These are phyloP conservation scores for Deroptyus accipitrinus DNA, from an alignment of 2,113 vertebrate genomes.

Conservation along the genomic window DNA sequence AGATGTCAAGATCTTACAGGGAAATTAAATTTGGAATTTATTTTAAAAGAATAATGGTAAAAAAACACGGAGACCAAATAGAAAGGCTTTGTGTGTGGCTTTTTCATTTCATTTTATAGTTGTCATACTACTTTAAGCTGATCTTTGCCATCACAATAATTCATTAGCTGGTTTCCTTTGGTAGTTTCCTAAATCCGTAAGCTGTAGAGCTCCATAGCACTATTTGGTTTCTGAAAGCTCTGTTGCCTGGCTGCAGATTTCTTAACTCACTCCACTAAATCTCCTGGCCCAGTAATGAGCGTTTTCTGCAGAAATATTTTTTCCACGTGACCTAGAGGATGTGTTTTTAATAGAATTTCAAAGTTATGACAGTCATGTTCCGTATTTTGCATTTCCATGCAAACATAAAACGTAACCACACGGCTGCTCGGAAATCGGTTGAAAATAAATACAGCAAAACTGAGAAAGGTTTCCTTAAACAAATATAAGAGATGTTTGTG, in stretches of 20 bases:
- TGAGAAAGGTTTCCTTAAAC: slow-evolving; percentile 26
- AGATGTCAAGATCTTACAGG: slow-evolving; percentile 26
- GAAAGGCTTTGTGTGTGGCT: slow-evolving; percentile 13
- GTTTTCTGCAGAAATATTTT: slow-evolving; percentile 37
- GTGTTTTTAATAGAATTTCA: slow-evolving; percentile 24
- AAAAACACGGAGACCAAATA: neutral
- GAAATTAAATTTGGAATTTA: slow-evolving; percentile 42
- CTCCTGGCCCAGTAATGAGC: slow-evolving; percentile 22
- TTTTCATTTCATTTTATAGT: neutral
- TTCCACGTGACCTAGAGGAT: slow-evolving; percentile 17
- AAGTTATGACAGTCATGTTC: slow-evolving; percentile 17
- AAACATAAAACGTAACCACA: slow-evolving; percentile 36
- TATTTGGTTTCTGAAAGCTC: slow-evolving; percentile 40
- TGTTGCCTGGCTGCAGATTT: slow-evolving; percentile 36
- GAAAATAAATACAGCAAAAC: slow-evolving; percentile 31
- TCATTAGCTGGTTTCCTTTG: slow-evolving; percentile 22
- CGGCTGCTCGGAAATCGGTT: neutral
- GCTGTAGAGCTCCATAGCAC: neutral
- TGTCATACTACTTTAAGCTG: neutral
- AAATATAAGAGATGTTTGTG: neutral
- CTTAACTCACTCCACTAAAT: slow-evolving; percentile 32
- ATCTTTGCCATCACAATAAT: neutral
- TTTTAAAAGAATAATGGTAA: neutral
- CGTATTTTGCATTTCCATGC: slow-evolving; percentile 54
- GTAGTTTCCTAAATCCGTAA: slow-evolving; percentile 36